Percentiles rank a stretch among this genome's conserved stretches.
Conservation (phyloP, 1,140 invertebrate species). For the Drosophila kanapiae region DNA sequence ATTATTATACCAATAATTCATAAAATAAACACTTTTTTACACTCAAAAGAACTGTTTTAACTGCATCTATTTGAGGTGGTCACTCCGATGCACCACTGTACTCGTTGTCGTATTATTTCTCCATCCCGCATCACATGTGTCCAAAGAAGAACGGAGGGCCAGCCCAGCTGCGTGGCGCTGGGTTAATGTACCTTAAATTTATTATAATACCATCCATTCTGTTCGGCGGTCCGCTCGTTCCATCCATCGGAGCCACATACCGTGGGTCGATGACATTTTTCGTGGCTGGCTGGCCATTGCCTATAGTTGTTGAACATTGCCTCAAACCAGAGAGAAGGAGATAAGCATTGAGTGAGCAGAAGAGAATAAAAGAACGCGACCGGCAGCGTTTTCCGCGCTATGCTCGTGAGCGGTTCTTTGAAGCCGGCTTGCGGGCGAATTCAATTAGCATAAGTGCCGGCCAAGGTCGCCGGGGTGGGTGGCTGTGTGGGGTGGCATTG, state of each 20-base stretch:
- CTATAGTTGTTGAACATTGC: constrained; percentile 49
- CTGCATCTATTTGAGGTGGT: not conserved
- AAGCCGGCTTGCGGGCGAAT: constrained; percentile 18
- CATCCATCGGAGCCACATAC: constrained; percentile 19
- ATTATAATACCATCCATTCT: constrained; percentile 69
- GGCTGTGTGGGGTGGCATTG: constrained; percentile 35
- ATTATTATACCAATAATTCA: too few relatives aligned
- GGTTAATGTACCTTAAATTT: constrained; percentile 84
- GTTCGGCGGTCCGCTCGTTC: constrained; percentile 17
- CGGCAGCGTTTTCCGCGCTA: not conserved
- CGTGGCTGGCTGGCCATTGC: constrained; percentile 49
- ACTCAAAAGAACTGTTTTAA: not conserved
- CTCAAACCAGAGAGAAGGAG: constrained; percentile 5
- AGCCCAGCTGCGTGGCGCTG: constrained; percentile 34
- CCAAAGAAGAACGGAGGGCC: constrained; percentile 8
- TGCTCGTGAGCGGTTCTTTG: constrained; percentile 6
- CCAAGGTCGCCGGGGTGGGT: constrained; percentile 37
- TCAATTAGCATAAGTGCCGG: constrained; percentile 41
- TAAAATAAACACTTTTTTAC: too few relatives aligned
- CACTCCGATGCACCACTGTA: not conserved
- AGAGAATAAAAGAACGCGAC: constrained; percentile 18
- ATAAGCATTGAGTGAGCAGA: constrained; percentile 7
- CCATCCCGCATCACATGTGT: constrained; percentile 14
- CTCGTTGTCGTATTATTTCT: not conserved
- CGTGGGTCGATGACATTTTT: constrained; percentile 80